Evolutionary conservation across 2,797 vertebrate genomes (phyloP).

Genomic region (Prionace glauca): DNA sequence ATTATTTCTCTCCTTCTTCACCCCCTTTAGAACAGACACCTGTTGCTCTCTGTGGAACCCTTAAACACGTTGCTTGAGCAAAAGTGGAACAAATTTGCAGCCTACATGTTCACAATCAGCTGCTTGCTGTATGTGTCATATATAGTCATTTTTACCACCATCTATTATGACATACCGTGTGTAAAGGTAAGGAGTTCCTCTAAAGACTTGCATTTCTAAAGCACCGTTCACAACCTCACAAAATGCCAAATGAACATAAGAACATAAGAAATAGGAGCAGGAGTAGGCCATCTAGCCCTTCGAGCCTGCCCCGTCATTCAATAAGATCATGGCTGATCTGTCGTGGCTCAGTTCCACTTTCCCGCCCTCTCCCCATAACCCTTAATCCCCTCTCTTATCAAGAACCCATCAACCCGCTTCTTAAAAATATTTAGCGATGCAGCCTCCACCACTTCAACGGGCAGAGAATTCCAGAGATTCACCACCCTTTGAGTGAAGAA

Average conservation of each 20-base stretch:
- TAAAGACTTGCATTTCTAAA: neutral
- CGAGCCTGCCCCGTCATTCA: no score
- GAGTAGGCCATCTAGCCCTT: no score
- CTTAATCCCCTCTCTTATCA: no score
- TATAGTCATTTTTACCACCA: neutral
- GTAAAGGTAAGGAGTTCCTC: neutral
- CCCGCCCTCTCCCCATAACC: no score
- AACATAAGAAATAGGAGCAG: no score
- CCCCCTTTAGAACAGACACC: conserved; percentile 5
- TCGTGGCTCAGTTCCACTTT: no score
- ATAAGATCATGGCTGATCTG: no score
- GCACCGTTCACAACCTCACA: neutral
- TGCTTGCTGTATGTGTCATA: neutral
- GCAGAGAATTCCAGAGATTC: no score
- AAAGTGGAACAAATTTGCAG: conserved; percentile 13
- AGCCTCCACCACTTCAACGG: no score
- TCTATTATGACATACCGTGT: neutral
- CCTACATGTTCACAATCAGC: neutral
- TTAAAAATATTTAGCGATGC: no score
- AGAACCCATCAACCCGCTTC: no score
- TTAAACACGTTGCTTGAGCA: neutral
- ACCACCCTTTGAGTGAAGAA: no score
- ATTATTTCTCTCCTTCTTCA: neutral
- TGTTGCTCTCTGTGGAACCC: neutral
- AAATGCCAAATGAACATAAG: neutral